Conservation (phyloP, 2,888 invertebrate species). For the Onthophagus sagittarius region DNA sequence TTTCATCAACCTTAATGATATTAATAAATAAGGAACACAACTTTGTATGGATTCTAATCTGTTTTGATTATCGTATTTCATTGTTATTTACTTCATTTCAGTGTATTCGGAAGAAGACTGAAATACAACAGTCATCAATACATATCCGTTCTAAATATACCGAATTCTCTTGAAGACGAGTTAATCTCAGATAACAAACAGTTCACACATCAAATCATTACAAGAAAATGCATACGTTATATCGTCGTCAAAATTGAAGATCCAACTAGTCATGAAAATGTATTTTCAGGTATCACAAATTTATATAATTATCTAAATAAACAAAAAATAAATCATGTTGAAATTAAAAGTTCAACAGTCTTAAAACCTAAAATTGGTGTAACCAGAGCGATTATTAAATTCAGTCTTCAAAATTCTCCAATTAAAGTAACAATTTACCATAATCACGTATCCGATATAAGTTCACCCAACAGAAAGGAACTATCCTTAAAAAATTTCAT, state of each 20-base stretch:
- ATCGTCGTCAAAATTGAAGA: background rate
- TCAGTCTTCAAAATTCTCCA: background rate
- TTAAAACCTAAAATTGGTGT: background rate
- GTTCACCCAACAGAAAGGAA: background rate
- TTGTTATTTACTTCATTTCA: no score
- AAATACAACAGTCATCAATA: no score
- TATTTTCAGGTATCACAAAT: background rate
- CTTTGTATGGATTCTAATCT: no score
- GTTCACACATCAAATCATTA: background rate
- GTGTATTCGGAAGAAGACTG: no score
- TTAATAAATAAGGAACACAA: no score
- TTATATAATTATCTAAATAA: background rate
- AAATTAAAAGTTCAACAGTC: background rate
- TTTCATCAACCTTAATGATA: no score
- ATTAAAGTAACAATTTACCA: background rate
- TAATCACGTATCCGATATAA: background rate
- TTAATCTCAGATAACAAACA: background rate
- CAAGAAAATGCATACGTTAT: background rate
- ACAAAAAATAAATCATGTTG: background rate
- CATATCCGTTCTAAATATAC: background rate
- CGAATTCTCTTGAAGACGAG: background rate
- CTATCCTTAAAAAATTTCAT: constrained; percentile 13
- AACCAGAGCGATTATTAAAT: background rate
- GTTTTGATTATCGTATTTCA: no score
- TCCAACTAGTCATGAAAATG: background rate